Evolutionary conservation across 2,888 invertebrate genomes (phyloP), one percentile per base, ranked within the genome.

Genomic region (Drosophila flavopinicola): DNA sequence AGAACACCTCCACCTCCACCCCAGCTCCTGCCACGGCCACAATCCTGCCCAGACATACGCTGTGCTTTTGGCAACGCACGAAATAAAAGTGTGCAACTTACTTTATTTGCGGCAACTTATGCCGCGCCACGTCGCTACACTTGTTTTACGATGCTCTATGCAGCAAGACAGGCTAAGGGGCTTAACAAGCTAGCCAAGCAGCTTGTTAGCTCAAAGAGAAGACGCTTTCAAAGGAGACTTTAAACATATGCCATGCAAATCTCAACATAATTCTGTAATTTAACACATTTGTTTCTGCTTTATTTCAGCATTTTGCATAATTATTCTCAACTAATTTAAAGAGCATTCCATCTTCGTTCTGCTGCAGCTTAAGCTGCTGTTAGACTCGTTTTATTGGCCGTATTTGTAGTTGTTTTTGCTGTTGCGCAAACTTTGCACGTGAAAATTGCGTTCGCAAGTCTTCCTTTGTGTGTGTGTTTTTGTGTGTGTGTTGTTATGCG

Each of bases 81-180:
- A 77, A 78, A 85, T 72, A 73, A 79, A 82, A 85, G 66, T 74
- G 76, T 77, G 67, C 80, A 80, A 76, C 71, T 76, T 64, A 49
- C 70, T 73, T 68, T 78, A 71, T 84, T 80, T 76, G 78, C 54
- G 48, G 61, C 64, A 74, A 80, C 74, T 85, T 83, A 71, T 79
- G 75, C 84, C 48, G 37, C 45, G 66, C 67, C 64, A 63, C 66
- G 45, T 63, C 53, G 51, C 75, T 66, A 61, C 71, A 74, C 76
- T 79, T 66, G 66, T 54, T 59, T 58, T 41, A 11, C 32, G 44
- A 52, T 74, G 53, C 77, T 41, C 73, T 60, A 15, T 30, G 15
- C 24, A 37, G 23, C 5, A 17, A 29, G 20, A 6, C 44, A 13
- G 11, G 23, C 1, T n/a, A 23, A 49, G 49, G 23, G 45, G 68